A percentile compares a stretch with the other conserved stretches of the same genome.
Conservation (phyloP, 2,113 vertebrate species). For the Tichodroma muraria region DNA sequence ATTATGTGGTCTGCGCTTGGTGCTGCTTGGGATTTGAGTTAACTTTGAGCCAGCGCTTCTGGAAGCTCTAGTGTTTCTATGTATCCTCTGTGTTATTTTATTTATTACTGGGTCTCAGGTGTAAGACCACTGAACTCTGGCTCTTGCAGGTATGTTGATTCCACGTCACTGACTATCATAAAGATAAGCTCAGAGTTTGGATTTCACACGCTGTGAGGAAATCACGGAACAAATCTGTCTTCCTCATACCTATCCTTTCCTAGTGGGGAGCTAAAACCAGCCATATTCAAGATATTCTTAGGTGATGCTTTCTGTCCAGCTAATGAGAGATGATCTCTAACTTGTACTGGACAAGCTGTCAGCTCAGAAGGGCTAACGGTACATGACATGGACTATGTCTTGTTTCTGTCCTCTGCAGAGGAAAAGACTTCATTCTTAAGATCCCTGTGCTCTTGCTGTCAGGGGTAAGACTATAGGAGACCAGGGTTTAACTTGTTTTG, state of each 20-base stretch:
- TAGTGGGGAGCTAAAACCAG: background rate
- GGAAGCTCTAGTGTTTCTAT: background rate
- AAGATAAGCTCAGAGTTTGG: background rate
- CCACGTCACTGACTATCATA: background rate
- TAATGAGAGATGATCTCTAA: background rate
- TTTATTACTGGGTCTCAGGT: background rate
- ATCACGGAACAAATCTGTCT: background rate
- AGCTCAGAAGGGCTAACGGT: background rate
- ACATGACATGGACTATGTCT: no score
- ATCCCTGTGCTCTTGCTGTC: background rate
- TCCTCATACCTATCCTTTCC: background rate
- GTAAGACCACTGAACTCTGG: background rate
- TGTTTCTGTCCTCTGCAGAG: background rate
- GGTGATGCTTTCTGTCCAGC: background rate
- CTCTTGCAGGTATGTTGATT: background rate
- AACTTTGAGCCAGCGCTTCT: background rate
- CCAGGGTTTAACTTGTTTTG: background rate
- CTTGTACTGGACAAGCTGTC: background rate
- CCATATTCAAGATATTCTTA: background rate
- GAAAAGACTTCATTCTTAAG: background rate
- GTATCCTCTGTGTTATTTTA: rapidly evolving
- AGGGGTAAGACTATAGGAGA: background rate
- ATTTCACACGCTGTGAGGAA: background rate
- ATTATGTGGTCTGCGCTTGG: rapidly evolving
- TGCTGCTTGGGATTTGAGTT: background rate